Percentiles rank a stretch among this genome's conserved stretches.
Conservation (phyloP, 2,113 vertebrate species). For the Nibea coibor region DNA sequence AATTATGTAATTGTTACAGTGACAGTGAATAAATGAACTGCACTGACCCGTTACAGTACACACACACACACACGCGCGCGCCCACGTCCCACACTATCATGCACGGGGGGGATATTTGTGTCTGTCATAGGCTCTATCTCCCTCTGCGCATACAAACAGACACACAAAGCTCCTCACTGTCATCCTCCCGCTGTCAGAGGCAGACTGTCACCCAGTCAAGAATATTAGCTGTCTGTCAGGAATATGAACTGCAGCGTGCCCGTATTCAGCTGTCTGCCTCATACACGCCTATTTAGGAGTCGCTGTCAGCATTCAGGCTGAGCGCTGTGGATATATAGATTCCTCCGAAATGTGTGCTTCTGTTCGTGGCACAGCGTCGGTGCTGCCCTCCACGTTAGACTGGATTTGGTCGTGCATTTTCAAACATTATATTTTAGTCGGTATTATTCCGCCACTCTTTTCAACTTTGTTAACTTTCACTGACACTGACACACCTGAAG, state of each 20-base stretch:
- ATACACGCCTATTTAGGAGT: neutral
- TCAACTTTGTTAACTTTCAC: too few species aligned
- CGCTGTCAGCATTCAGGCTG: neutral
- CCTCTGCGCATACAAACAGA: neutral
- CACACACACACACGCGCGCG: too few species aligned
- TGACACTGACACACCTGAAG: too few species aligned
- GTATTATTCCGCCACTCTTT: too few species aligned
- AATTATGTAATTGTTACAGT: too few species aligned
- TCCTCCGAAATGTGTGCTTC: neutral
- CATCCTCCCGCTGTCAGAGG: neutral
- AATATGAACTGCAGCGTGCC: neutral
- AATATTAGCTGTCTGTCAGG: neutral
- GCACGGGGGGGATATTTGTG: neutral
- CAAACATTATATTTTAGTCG: too few species aligned
- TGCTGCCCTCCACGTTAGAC: too few species aligned
- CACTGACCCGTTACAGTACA: too few species aligned
- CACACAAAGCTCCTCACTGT: neutral
- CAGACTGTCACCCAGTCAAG: neutral
- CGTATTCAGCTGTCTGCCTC: neutral
- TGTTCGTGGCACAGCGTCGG: neutral
- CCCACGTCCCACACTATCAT: too few species aligned
- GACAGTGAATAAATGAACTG: too few species aligned
- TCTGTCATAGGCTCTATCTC: slow-evolving; percentile 1
- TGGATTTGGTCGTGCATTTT: too few species aligned
- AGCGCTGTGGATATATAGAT: neutral